Conservation (phyloP, 1,140 invertebrate genomes). For the Pectinophora gossypiella region DNA sequence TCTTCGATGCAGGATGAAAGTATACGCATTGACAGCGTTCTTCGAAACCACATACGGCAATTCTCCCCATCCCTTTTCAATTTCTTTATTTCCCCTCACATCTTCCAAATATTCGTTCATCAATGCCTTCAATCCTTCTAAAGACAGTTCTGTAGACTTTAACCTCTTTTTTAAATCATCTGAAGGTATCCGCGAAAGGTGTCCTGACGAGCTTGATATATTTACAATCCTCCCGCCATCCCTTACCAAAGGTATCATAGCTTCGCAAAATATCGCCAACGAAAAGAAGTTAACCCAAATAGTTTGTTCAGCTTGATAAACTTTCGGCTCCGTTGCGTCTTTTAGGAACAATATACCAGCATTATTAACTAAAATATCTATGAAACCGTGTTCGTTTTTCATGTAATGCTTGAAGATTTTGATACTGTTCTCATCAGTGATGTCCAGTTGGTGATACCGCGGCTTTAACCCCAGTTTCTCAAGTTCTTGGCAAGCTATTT, state of each 20-base stretch:
- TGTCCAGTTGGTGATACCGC: constrained; percentile 82
- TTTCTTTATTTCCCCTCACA: constrained; percentile 40
- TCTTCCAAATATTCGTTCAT: constrained; percentile 80
- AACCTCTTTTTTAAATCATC: constrained; percentile 74
- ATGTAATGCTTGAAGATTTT: constrained; percentile 76
- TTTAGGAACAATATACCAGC: constrained; percentile 85
- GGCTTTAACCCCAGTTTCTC: constrained; percentile 67
- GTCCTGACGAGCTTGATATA: constrained; percentile 83
- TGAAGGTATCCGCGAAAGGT: constrained; percentile 77
- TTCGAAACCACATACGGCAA: constrained; percentile 81
- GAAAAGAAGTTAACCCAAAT: constrained; percentile 81
- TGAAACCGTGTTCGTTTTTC: constrained; percentile 78
- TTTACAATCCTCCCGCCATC: constrained; percentile 83
- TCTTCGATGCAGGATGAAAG: constrained; percentile 48
- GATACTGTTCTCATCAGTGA: constrained; percentile 78
- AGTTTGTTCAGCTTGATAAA: constrained; percentile 82
- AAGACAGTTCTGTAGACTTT: constrained; percentile 68
- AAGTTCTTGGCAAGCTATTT: constrained; percentile 76
- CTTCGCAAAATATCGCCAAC: constrained; percentile 79
- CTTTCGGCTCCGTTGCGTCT: constrained; percentile 78
- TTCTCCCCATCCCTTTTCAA: constrained; percentile 71
- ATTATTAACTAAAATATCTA: constrained; percentile 91
- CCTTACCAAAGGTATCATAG: constrained; percentile 81
- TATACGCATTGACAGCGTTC: constrained; percentile 78
- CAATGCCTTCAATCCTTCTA: constrained; percentile 75